These are phyloP conservation scores for Oryzaephilus surinamensis DNA, from an alignment of 1,140 invertebrate genomes.

Conservation along the genomic window DNA sequence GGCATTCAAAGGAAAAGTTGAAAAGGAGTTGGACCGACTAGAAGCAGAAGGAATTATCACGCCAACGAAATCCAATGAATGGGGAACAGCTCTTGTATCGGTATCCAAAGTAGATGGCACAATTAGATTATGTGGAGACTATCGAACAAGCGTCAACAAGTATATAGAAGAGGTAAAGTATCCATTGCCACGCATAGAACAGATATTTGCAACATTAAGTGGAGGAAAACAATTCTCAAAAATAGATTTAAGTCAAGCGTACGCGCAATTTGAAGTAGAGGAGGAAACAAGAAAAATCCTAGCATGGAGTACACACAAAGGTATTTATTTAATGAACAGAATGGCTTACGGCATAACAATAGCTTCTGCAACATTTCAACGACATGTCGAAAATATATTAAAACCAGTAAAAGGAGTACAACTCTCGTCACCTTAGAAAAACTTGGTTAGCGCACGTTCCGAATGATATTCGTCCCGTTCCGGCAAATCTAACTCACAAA, in stretches of 20 bases:
- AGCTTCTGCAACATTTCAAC: constrained; percentile 36
- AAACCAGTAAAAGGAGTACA: constrained; percentile 24
- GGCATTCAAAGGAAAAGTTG: neutral
- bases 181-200: constrained; percentile 23
- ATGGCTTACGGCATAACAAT: constrained; percentile 39
- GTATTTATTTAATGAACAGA: constrained; percentile 29
- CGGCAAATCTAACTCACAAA: no score
- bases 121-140: constrained; percentile 20
- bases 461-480: no score
- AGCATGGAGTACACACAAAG: constrained; percentile 18
- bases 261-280: constrained; percentile 30
- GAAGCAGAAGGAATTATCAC: neutral
- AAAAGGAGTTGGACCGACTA: neutral
- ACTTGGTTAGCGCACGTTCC: no score
- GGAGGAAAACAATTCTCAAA: constrained; percentile 29
- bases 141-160: constrained; percentile 20
- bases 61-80: constrained; percentile 18
- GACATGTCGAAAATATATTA: constrained; percentile 29
- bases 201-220: constrained; percentile 26
- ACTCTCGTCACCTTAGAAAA: no score
- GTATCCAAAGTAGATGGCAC: constrained; percentile 37
- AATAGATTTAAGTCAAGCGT: constrained; percentile 34
- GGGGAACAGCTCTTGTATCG: constrained; percentile 37
- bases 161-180: constrained; percentile 15
- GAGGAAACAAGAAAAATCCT: constrained; percentile 14